Conservation (phyloP, 2,797 vertebrate genomes). For the Cottoperca gobio region DNA sequence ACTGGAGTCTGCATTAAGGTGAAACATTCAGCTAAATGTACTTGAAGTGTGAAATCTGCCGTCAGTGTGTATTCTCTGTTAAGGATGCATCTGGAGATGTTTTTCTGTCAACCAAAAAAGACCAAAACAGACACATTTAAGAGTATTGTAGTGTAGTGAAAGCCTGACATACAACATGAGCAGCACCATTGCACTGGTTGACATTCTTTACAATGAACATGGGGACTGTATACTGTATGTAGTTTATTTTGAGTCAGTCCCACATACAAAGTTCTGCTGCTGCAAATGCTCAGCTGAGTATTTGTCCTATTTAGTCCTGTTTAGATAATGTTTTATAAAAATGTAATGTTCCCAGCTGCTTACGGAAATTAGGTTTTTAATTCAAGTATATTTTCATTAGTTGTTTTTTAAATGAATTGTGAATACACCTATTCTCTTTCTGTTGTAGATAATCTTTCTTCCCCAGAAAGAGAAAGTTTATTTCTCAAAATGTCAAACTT, state of each 20-base stretch:
- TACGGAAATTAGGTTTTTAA: neutral
- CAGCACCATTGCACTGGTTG: neutral
- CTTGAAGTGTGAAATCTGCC: conserved; percentile 11
- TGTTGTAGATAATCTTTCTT: too few relatives aligned
- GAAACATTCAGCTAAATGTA: neutral
- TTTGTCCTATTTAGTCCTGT: neutral
- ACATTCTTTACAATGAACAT: neutral
- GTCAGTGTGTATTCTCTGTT: neutral
- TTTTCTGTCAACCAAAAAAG: neutral
- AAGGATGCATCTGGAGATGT: neutral
- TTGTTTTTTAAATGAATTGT: neutral
- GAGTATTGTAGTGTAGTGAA: neutral
- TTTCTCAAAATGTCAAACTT: neutral
- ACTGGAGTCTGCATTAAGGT: conserved; percentile 98
- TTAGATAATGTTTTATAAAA: neutral
- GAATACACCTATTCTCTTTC: neutral
- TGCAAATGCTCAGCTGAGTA: neutral
- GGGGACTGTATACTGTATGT: too few relatives aligned
- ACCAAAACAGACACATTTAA: neutral
- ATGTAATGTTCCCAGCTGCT: neutral
- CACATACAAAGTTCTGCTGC: neutral
- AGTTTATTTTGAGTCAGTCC: conserved; percentile 12
- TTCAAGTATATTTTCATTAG: neutral
- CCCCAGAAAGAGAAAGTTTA: neutral
- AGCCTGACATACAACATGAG: neutral